These are phyloP conservation scores for Numenius phaeopus DNA, from an alignment of 2,797 vertebrate species.

Conservation along the genomic window DNA sequence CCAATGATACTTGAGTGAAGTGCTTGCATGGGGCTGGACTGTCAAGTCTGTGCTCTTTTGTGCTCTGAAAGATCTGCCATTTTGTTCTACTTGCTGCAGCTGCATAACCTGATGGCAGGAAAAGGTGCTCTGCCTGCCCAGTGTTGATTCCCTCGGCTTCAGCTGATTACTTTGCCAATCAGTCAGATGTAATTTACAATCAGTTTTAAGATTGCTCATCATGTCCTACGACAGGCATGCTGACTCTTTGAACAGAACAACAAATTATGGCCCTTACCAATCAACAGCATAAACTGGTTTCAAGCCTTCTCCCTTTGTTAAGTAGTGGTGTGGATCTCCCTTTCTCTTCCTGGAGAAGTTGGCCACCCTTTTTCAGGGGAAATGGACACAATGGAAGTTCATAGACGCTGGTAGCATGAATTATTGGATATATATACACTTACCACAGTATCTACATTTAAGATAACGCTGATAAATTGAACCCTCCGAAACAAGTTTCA, in stretches of 20 bases:
- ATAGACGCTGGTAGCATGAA: background rate
- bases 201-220: conserved; percentile 75
- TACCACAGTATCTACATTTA: background rate
- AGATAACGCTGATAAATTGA: background rate
- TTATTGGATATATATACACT: background rate
- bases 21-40: background rate
- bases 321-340: background rate
- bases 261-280: conserved; percentile 63
- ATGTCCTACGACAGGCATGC: conserved; percentile 67
- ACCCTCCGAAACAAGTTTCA: background rate
- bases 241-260: conserved; percentile 63
- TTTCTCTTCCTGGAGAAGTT: background rate
- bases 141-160: conserved; percentile 57
- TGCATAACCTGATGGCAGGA: conserved; percentile 36
- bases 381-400: background rate
- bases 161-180: conserved; percentile 78
- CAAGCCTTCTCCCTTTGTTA: background rate
- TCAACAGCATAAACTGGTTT: conserved; percentile 42
- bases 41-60: conserved; percentile 14
- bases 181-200: conserved; percentile 80
- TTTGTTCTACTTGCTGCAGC: conserved; percentile 65
- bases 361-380: background rate
- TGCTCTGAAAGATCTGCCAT: conserved; percentile 25
- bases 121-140: conserved; percentile 45
- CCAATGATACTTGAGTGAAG: background rate